Conservation (phyloP, 2,113 vertebrate species). For the Elanoides forficatus region DNA sequence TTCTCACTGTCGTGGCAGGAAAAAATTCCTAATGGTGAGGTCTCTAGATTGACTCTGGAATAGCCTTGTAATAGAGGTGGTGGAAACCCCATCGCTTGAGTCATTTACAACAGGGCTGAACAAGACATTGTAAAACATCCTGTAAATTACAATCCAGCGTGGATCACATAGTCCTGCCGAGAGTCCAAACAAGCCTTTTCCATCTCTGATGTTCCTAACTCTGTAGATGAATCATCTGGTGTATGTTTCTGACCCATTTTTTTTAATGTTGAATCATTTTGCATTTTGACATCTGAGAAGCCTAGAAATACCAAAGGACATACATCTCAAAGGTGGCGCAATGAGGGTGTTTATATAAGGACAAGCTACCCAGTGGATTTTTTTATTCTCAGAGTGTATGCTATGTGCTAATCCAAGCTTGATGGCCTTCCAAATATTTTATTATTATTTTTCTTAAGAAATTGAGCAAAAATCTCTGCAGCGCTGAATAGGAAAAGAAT, state of each 20-base stretch:
- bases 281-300: conserved; percentile 29
- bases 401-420: conserved; percentile 12
- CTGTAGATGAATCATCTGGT: not conserved
- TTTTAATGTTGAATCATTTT: not conserved
- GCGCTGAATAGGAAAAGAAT: not conserved
- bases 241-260: not conserved
- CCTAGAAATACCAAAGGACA: not conserved
- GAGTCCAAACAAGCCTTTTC: conserved; percentile 1
- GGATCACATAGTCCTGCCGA: not conserved
- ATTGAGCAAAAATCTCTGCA: not conserved
- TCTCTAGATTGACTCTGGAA: not conserved
- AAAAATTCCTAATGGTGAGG: not conserved
- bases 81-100: not conserved
- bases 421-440: conserved; percentile 12
- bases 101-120: conserved; percentile 18
- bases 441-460: not conserved
- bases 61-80: not conserved
- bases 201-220: not conserved
- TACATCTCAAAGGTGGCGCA: not conserved
- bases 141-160: not conserved
- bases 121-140: not conserved
- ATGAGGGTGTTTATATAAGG: not conserved
- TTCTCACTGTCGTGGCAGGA: not conserved
- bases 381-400: not conserved
- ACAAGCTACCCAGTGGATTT: not conserved